Base-by-base conservation (phyloP, 1,140 invertebrate genomes). In the Trichoplusia ni region DNA sequence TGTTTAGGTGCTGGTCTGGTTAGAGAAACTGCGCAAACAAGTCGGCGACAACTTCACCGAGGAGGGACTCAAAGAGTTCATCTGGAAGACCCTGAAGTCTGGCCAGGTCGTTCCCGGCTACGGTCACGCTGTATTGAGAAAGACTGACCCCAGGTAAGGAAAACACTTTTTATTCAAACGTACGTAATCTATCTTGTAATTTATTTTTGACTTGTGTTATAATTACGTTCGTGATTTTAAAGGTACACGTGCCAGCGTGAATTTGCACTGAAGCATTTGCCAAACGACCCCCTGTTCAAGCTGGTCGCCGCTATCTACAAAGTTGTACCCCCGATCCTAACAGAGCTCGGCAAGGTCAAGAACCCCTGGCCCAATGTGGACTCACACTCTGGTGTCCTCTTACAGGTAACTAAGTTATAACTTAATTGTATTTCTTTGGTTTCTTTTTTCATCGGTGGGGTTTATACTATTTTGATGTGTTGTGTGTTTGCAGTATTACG, bases 301-400 rank as follows among this genome's bases (percentile, higher is more conserved):
- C 91, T 98, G 75, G 97, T 99, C 16, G 94, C 96, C 2, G 95
- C 97, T 84, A 92, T 97, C n/a, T 99, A 98, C 93, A 97, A 98
- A 84, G 93, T 99, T 27, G 97, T 98, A 40, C 98, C 98, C 0
- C 96, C 97, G 69, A 95, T 99, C 71, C 94, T 99, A 7, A 93
- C 96, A 65, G 97, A 98, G 83, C 96, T 97, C 67, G 98, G 98
- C 77, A 99, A 99, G 91, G 97, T 98, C 5, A 98, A 98, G 93
- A 99, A 99, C 93, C 98, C 98, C 59, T 99, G 98, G 98, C 98
- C 98, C 60, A 99, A 99, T 92, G 98, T 99, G 75, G 98, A 99
- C 91, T 98, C 98, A 42, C 98, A 99, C 92, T 98, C 97, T 74
- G 98, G 98, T 73, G 97, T 99, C 7, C 91, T 99, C 19, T 92